These are phyloP conservation scores for Hyles lineata DNA, from an alignment of 2,888 invertebrate genomes.

Conservation along the genomic window DNA sequence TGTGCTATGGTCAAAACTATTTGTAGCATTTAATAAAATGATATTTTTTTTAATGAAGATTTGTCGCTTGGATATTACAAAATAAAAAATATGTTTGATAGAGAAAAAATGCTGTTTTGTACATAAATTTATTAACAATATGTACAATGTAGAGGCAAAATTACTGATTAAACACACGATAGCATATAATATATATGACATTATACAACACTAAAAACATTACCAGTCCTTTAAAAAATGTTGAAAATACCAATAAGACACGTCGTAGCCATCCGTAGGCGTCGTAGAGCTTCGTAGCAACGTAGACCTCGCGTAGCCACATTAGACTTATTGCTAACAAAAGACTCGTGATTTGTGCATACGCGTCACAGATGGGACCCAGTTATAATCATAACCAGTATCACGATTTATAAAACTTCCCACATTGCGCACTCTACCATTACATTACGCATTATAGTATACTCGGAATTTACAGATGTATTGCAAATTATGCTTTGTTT, in stretches of 20 bases:
- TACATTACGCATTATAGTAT: constrained; percentile 45
- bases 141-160: too few relatives aligned
- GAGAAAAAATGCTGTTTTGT: too few relatives aligned
- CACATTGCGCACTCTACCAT: constrained; percentile 45
- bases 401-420: constrained; percentile 59
- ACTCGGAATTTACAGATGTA: constrained; percentile 30
- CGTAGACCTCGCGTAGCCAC: background rate
- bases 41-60: too few relatives aligned
- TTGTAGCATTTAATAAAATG: too few relatives aligned
- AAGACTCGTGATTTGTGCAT: constrained; percentile 28
- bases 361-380: constrained; percentile 50
- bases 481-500: background rate
- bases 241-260: background rate
- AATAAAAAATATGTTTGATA: too few relatives aligned
- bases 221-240: too few relatives aligned
- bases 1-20: too few relatives aligned
- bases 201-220: too few relatives aligned
- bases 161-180: too few relatives aligned
- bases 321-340: background rate
- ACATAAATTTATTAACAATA: too few relatives aligned
- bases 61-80: too few relatives aligned
- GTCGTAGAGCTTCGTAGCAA: background rate
- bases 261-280: background rate
- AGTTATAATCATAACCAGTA: constrained; percentile 55
- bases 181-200: too few relatives aligned